Conservation (phyloP, 2,113 vertebrate species). For the Abramis brama region DNA sequence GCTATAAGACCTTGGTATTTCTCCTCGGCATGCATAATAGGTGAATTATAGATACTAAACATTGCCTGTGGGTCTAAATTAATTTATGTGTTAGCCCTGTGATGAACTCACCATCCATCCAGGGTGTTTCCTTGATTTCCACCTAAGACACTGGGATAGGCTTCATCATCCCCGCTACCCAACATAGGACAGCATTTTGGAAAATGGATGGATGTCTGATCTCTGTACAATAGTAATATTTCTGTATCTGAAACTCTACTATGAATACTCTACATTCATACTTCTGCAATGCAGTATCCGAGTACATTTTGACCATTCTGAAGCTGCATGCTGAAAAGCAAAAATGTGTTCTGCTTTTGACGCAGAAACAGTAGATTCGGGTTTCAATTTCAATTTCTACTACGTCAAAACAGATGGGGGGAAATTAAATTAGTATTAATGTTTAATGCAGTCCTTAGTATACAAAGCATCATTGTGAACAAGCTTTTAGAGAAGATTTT, state of each 20-base stretch:
- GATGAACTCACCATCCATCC: background rate
- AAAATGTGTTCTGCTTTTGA: background rate
- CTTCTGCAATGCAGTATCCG: background rate
- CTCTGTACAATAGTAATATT: background rate
- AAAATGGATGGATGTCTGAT: background rate
- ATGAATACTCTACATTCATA: background rate
- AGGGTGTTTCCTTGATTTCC: background rate
- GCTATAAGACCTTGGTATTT: too few relatives aligned
- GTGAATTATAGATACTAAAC: background rate
- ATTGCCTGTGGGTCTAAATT: background rate
- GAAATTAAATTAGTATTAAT: background rate
- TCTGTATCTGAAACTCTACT: background rate
- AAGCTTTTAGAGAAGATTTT: background rate
- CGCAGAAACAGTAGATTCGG: background rate
- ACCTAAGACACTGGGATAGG: background rate
- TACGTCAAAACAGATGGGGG: background rate
- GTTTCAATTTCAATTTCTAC: background rate
- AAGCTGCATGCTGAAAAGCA: background rate
- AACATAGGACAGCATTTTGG: background rate
- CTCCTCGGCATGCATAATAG: background rate
- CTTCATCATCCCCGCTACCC: background rate
- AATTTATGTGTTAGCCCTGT: background rate
- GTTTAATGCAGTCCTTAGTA: background rate
- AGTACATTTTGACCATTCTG: background rate
- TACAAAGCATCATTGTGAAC: background rate